Evolutionary conservation across 2,797 vertebrate species (phyloP).

Genomic region (Pristis pectinata): DNA sequence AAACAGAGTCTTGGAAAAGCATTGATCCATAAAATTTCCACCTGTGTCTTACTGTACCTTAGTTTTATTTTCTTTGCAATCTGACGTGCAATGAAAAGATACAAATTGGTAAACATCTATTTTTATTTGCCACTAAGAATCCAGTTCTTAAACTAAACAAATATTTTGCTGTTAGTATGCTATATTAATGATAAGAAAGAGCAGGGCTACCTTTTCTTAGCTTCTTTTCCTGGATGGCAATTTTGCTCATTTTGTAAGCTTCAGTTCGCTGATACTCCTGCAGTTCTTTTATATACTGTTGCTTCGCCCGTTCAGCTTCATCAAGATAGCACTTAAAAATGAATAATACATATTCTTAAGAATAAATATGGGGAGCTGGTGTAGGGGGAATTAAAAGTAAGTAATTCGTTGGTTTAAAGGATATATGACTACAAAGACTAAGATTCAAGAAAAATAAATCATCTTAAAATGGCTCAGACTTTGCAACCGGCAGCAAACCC

Average conservation of each 20-base stretch:
- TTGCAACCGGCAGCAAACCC: too few species aligned
- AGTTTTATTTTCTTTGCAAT: conserved; percentile 32
- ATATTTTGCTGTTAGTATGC: background rate
- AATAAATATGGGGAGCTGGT: background rate
- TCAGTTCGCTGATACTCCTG: conserved; percentile 30
- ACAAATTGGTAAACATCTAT: conserved; percentile 14
- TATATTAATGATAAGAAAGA: background rate
- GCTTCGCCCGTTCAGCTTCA: conserved; percentile 32
- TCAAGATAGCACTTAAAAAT: conserved; percentile 33
- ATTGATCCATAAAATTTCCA: conserved; percentile 31
- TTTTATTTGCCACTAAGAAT: conserved; percentile 17
- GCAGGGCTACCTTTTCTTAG: conserved; percentile 18
- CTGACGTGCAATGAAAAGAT: conserved; percentile 36
- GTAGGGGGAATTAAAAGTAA: background rate
- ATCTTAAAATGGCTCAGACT: too few species aligned
- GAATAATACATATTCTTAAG: background rate
- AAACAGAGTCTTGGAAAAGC: conserved; percentile 2
- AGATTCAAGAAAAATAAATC: background rate
- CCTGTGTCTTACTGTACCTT: conserved; percentile 26
- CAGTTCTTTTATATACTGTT: conserved; percentile 31
- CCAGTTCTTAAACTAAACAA: conserved; percentile 10
- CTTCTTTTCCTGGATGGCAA: conserved; percentile 24
- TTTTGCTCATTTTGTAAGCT: conserved; percentile 32
- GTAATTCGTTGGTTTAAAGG: too few species aligned
- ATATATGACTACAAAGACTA: too few species aligned